Conservation (phyloP, 2,113 vertebrate genomes). For the Ptychochromis oligacanthus region DNA sequence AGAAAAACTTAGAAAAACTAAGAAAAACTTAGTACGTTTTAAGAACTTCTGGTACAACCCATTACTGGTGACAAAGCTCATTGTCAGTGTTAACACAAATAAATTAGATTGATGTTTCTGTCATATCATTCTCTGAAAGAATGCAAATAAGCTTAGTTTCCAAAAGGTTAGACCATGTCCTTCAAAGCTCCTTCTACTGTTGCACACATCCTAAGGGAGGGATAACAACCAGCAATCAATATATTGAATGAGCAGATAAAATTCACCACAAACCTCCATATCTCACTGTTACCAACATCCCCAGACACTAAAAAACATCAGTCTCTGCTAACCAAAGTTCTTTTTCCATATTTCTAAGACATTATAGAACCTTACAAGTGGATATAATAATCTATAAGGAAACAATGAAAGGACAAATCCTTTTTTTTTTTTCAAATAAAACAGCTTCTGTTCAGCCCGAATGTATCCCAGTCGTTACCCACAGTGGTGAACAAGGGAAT, state of each 20-base stretch:
- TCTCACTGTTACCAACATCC: not conserved
- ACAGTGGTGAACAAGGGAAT: not conserved
- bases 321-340: not conserved
- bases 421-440: not conserved
- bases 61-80: too few species aligned
- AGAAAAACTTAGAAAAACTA: too few species aligned
- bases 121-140: not conserved
- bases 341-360: not conserved
- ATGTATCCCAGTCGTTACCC: not conserved
- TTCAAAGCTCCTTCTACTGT: not conserved
- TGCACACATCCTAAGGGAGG: not conserved
- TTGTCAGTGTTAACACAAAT: not conserved
- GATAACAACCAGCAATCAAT: not conserved
- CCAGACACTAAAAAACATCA: not conserved
- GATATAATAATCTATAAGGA: not conserved
- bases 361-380: not conserved
- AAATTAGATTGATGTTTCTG: not conserved
- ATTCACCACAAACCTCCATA: not conserved
- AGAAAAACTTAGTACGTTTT: too few species aligned
- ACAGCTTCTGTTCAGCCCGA: not conserved
- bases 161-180: not conserved
- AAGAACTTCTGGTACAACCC: too few species aligned
- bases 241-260: conserved; percentile 1
- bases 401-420: not conserved
- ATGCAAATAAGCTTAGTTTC: not conserved